Evolutionary conservation across 2,888 invertebrate species (phyloP), one percentile per base, ranked within the genome.

Genomic region (Oxytorus armatus): DNA sequence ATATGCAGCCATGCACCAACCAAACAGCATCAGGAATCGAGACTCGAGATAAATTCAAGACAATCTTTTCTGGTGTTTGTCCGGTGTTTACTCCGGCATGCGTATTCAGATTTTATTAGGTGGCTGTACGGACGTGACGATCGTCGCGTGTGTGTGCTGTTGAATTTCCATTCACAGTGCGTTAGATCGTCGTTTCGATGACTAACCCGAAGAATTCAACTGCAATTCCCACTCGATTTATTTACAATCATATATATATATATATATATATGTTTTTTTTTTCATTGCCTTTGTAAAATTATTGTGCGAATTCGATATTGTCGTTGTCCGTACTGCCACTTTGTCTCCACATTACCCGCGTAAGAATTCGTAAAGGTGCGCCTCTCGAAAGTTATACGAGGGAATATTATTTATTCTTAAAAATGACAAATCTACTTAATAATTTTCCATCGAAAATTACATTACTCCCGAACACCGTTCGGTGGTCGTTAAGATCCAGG

Each of bases 11-110:
- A 1, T 16, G 23, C 11, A 16, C n/a, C 8, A 2, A 36, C 86
- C 87, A 86, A 85, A 84, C 70, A 82, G 84, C 77, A 63, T 63
- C n/a, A 44, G n/a, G 25, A n/a, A 11, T 74, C 44, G 39, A 33
- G 39, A 18, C 55, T 61, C 42, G 39, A 61, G 39, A 11, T 8
- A 39, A 39, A 39, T 11, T 39, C 39, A 39, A 7, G 39, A 39
- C 39, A 2, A 5, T 29, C 3, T 10, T 39, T 10, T n/a, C 10
- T 21, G 18, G 16, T 10, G 51, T 29, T 3, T 5, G 5, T 29
- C 5, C 5, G 29, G 3, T 29, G 3, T 2, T 3, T 29, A 29
- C 29, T 29, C 29, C 29, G 29, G 29, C n/a, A n/a, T n/a, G n/a
- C n/a, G 29, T 29, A 29, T 29, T 2, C 29, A 29, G 29, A 29